These are phyloP conservation scores for Chrysopa pallens DNA, from an alignment of 1,140 invertebrate species.

Conservation along the genomic window DNA sequence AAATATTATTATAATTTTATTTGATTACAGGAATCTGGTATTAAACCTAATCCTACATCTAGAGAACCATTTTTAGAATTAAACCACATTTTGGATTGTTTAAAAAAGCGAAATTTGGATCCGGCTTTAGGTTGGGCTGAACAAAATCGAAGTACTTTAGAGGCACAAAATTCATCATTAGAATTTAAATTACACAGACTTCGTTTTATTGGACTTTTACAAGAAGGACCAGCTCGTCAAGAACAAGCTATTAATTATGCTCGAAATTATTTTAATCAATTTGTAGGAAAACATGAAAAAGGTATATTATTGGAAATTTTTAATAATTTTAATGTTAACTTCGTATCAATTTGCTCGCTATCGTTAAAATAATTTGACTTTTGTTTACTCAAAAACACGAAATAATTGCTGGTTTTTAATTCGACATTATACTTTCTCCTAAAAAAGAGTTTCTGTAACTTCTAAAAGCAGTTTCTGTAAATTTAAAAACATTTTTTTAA, in stretches of 20 bases:
- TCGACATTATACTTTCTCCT: too few species aligned
- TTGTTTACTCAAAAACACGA: too few species aligned
- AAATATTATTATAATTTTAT: constrained; percentile 4
- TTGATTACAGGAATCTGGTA: constrained; percentile 45
- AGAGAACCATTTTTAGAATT: constrained; percentile 74
- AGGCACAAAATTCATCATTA: constrained; percentile 50
- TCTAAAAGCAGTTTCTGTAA: too few species aligned
- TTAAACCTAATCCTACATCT: constrained; percentile 45
- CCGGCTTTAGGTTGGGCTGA: constrained; percentile 67
- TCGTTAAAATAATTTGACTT: too few species aligned
- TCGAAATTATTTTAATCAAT: constrained; percentile 63
- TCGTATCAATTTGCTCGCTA: too few species aligned
- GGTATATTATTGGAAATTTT: constrained; percentile 24
- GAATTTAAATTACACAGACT: constrained; percentile 72
- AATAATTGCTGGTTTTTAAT: too few species aligned
- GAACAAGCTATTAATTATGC: constrained; percentile 75
- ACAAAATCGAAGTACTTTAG: constrained; percentile 39
- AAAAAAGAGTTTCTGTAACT: too few species aligned
- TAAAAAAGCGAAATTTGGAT: constrained; percentile 57
- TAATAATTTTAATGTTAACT: too few species aligned
- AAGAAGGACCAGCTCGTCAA: constrained; percentile 44
- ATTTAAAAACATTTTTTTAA: too few species aligned
- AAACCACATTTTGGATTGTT: constrained; percentile 64
- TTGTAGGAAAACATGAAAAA: constrained; percentile 65
- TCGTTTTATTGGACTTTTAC: constrained; percentile 31